phyloP scores from a whole-genome alignment of 2,797 vertebrate genomes.

The Triplophysa yarkandensis region DNA sequence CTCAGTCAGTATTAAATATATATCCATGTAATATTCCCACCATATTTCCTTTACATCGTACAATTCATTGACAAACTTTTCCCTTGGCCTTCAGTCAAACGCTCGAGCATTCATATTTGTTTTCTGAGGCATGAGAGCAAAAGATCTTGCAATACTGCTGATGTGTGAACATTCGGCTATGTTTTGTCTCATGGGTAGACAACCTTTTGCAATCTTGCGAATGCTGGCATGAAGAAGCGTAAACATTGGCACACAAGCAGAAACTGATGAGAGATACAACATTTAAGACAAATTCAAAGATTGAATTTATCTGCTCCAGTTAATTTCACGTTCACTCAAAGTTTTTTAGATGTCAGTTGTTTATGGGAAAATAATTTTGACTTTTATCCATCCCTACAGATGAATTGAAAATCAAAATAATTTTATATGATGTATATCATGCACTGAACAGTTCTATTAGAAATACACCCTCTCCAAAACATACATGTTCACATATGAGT shows the following conservation, averaged over 20 bases:
- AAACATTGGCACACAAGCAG: constrained; percentile 12
- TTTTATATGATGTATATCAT: background rate
- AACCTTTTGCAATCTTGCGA: background rate
- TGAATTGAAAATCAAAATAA: constrained; percentile 6
- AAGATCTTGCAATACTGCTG: background rate
- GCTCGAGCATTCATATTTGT: background rate
- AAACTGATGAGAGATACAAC: background rate
- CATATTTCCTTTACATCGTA: no score
- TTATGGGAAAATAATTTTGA: constrained; percentile 12
- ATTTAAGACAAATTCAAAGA: background rate
- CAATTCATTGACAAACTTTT: background rate
- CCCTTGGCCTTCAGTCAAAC: background rate
- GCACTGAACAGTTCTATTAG: background rate
- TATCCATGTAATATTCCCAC: no score
- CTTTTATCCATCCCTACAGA: constrained; percentile 16
- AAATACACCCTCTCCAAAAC: background rate
- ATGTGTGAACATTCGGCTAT: constrained; percentile 14
- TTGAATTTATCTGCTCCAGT: background rate
- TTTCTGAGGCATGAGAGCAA: background rate
- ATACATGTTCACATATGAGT: background rate
- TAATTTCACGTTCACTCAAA: constrained; percentile 4
- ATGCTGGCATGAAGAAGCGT: background rate
- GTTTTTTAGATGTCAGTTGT: constrained; percentile 16
- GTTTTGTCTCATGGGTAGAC: constrained; percentile 14
- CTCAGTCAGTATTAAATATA: no score